Base-by-base conservation (phyloP, 2,113 vertebrate species). In the Malurus cyaneus region DNA sequence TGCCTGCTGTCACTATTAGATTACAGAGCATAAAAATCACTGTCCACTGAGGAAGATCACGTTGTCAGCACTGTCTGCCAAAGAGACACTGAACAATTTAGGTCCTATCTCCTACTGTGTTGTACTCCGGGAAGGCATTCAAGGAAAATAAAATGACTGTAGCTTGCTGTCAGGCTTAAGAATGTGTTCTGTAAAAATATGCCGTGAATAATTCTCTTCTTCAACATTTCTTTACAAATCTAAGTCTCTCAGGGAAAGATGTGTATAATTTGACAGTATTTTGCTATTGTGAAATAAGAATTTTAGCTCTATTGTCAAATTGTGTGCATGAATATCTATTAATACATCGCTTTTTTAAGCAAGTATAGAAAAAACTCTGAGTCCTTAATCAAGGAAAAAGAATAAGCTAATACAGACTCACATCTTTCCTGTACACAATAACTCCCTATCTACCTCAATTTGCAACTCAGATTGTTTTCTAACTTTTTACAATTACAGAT, bases 21-120 rank as follows among this genome's bases (percentile, higher is more conserved):
- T 94, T 95, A 60, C 73, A 86, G 46, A 79, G 84, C 86, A 87
- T 85, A 92, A 93, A 94, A 89, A 86, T 87, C 87, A 89, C 93
- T 92, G 81, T 94, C 91, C 84, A 54, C 46, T 85, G 89, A 91
- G 87, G 73, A 92, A 87, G 84, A 92, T 70, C 84, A 87, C 7
- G 0, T 78, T 93, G 84, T 84, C 94, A 93, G 61, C 81, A 61
- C 73, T 94, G 89, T 87, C 91, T 95, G 59, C 77, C 94, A 80
- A 85, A 89, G 70, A 4, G 46, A 94, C 94, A 62, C 42, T 32
- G 57, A 94, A 72, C 84, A 92, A 91, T 65, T 89, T 72, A 79
- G 61, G 70, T 74, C 53, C 84, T 52, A 53, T 89, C 46, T 92
- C 91, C 87, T 42, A 53, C 87, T 93, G 93, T 86, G 90, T 70